Evolutionary conservation across 64 coral and sea anemone species (phyloP), one percentile per base, ranked within the genome.

Genomic region (Actinia tenebrosa): DNA sequence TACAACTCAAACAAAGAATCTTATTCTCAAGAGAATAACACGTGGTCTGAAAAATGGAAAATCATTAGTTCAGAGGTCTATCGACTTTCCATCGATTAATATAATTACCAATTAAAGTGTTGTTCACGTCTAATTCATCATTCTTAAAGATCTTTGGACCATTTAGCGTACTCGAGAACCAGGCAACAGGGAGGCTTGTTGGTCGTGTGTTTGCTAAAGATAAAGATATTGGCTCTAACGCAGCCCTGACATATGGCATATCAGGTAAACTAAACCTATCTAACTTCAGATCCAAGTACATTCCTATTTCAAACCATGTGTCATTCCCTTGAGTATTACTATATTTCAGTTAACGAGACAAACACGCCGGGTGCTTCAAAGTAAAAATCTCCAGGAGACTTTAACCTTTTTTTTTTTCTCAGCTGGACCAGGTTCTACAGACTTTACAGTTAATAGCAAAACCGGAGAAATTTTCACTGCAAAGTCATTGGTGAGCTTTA

Each of bases 241-340:
- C 87, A 45, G 80, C 94, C 26, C 85, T 98, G 82, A 98, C 84
- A 10, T 98, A 94, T 77, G 80, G 89, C 16, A 95, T 98, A 63
- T 75, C 13, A 75, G 69, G 69, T 75, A 75, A 30, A n/a, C 17
- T 64, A 64, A 7, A 64, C 62, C 18, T n/a, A 22, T 8, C 18
- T 19, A 25, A 7, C n/a, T 23, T 66, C 30, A 37, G 2, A 23
- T 23, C 19, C 63, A 64, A 64, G 11, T 55, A 64, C 5, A 37
- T 37, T 37, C 30, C 30, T 37, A 37, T 37, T 37, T 37, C 30
- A 37, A 37, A 37, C 30, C 7, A 50, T 50, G 3, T 66, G 22
- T 66, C 63, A 66, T 23, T 23, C 63, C 10, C 63, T 66, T 66
- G 63, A 66, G 63, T 23, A 66, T 23, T 50, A 61, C 16, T 18